Base-by-base conservation (phyloP, 2,888 invertebrate genomes). In the Chrysotoxum bicinctum region DNA sequence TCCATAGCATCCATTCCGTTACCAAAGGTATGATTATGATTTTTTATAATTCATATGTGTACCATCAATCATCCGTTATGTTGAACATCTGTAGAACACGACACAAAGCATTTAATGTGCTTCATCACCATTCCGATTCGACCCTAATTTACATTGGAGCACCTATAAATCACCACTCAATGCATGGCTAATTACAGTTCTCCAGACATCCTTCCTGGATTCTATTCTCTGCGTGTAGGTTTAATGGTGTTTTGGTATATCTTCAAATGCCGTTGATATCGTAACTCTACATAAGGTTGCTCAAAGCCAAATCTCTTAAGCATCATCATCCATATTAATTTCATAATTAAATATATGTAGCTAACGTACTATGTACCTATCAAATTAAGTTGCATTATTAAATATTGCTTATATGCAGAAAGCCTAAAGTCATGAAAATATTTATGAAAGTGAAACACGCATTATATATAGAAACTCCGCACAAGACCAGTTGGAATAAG, bases 241-340 rank as follows among this genome's bases (percentile, higher is more conserved):
- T 48, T 54, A 21, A 26, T 62, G 30, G 40, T 43, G 45, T 66
- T 19, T 19, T 37, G 45, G 26, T 78, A 21, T 37, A 69, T 56
- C 66, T 60, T 62, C 54, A 54, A 66, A 50, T 56, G 14, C 62
- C 21, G 54, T 69, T 75, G 76, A 54, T 72, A 80, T 77, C 68
- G 68, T 76, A 77, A 77, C 73, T 85, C 80, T 85, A 68, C 80
- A 66, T 73, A 76, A 68, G 68, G 72, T 76, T 76, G 70, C 81
- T 72, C 76, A 81, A 64, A 81, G 72, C 68, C 58, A 76, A 81
- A 72, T 77, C 72, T 66, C 81, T 73, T 43, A 68, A 77, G 85
- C 73, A 85, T 76, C 80, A 80, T 84, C 84, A 76, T 85, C 72
- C 85, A 85, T 85, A 85, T 85, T 85, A 85, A 85, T 85, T 85